phyloP scores from a whole-genome alignment of 2,888 invertebrate species.

The Phania funesta region DNA sequence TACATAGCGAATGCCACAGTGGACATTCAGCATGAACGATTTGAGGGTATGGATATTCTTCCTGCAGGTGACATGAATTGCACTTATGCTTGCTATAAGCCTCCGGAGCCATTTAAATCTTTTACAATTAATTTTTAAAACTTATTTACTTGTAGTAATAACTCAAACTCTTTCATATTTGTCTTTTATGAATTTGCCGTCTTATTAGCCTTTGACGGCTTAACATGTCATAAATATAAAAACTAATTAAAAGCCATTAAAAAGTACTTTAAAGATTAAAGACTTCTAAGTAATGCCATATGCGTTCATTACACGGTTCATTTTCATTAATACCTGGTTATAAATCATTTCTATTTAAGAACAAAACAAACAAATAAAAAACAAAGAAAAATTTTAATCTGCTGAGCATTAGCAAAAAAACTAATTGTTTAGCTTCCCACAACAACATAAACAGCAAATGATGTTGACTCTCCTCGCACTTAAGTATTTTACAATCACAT shows the following conservation, averaged over 20 bases:
- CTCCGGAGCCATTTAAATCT: neutral
- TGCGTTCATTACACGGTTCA: slow-evolving; percentile 23
- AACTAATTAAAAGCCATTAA: neutral
- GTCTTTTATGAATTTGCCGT: neutral
- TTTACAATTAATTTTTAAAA: neutral
- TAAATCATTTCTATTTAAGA: slow-evolving; percentile 41
- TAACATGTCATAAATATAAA: slow-evolving; percentile 1
- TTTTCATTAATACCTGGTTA: slow-evolving; percentile 31
- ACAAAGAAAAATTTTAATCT: neutral
- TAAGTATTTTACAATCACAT: neutral
- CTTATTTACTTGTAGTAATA: neutral
- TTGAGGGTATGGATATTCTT: no score
- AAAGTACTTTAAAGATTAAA: slow-evolving; percentile 27
- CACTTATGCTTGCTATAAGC: no score
- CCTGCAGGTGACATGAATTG: no score
- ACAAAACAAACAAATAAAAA: neutral
- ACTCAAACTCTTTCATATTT: neutral
- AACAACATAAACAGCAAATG: neutral
- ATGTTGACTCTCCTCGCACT: neutral
- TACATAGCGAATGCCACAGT: no score
- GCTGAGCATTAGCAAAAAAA: slow-evolving; percentile 22
- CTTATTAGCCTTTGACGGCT: neutral
- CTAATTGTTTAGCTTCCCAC: slow-evolving; percentile 65
- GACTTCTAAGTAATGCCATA: slow-evolving; percentile 15
- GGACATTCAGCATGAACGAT: no score